Percentiles rank a stretch among this genome's conserved stretches.
Conservation (phyloP, 1,140 invertebrate species). For the Aphidius gifuensis region DNA sequence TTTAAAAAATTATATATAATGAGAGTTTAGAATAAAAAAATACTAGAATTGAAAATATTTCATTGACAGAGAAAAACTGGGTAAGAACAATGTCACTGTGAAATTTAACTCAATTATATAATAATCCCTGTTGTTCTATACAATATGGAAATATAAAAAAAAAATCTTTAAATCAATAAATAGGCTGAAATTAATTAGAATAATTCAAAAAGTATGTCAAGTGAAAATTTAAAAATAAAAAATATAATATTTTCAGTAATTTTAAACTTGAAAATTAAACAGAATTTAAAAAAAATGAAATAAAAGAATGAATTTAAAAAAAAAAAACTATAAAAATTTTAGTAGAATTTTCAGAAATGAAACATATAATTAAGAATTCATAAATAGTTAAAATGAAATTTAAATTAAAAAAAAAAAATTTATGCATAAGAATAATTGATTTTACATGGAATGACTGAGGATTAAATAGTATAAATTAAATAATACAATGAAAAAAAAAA, state of each 20-base stretch:
- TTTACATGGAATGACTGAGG: slow-evolving; percentile 1
- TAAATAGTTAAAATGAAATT: neutral
- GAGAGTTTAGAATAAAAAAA: neutral
- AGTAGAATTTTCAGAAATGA: slow-evolving; percentile 8
- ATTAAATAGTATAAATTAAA: slow-evolving; percentile 13
- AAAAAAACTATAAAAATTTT: slow-evolving; percentile 5
- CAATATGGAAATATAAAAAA: too few relatives aligned
- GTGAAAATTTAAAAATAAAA: too few relatives aligned
- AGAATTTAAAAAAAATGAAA: neutral
- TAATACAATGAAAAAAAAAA: slow-evolving; percentile 9
- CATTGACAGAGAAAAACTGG: neutral
- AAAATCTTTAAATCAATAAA: too few relatives aligned
- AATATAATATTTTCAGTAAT: neutral
- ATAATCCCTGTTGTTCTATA: too few relatives aligned
- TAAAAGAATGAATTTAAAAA: neutral
- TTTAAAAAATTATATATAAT: too few relatives aligned
- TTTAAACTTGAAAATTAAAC: neutral
- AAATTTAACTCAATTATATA: neutral
- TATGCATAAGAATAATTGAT: neutral
- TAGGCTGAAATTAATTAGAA: too few relatives aligned
- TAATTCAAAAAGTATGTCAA: too few relatives aligned
- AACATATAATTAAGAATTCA: slow-evolving; percentile 4
- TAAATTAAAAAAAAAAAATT: neutral
- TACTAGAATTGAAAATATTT: neutral
- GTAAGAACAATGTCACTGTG: neutral